Base-by-base conservation (phyloP, 1,140 invertebrate species). In the Telenomus remus region DNA sequence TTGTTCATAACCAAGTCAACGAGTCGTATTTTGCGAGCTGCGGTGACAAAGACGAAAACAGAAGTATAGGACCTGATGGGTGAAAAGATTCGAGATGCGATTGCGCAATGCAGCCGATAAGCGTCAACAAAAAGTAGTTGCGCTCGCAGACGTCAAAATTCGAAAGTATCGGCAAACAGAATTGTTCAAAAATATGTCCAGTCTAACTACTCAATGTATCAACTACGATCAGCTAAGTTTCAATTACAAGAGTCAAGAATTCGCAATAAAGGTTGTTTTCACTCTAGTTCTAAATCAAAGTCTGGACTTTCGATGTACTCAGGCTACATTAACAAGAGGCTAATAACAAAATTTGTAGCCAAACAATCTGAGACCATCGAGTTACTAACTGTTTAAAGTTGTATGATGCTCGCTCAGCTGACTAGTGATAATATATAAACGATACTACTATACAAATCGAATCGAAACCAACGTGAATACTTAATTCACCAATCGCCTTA, bases 291-390 rank as follows among this genome's bases (percentile, higher is more conserved):
- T 66, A 73, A 12, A 34, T 27, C 46, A 15, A n/a, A 48, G 50
- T 61, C 12, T 39, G 10, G 68, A n/a, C 14, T 9, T 44, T 68
- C 63, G 63, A 74, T 51, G 55, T 50, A 14, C 71, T 68, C 57
- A 68, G 63, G 63, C 56, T n/a, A n/a, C 27, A 15, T 37, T 68
- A 39, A 39, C 37, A 39, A n/a, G 9, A 2, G n/a, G 9, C n/a
- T n/a, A 11, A 39, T 39, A 39, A 35, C 5, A 35, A 5, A 35
- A 6, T 35, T 39, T 39, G 9, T 35, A 5, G 37, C 37, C n/a
- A 39, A 27, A 27, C 19, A 48, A 56, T 72, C 69, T 64, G 59
- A 72, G 69, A 64, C 12, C 54, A 64, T 64, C 69, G 69, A 53
- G 3, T 37, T 53, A 39, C 47, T 53, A 39, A 13, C n/a, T n/a